Evolutionary conservation across 2,113 vertebrate species (phyloP).

Genomic region (Xiphophorus hellerii): DNA sequence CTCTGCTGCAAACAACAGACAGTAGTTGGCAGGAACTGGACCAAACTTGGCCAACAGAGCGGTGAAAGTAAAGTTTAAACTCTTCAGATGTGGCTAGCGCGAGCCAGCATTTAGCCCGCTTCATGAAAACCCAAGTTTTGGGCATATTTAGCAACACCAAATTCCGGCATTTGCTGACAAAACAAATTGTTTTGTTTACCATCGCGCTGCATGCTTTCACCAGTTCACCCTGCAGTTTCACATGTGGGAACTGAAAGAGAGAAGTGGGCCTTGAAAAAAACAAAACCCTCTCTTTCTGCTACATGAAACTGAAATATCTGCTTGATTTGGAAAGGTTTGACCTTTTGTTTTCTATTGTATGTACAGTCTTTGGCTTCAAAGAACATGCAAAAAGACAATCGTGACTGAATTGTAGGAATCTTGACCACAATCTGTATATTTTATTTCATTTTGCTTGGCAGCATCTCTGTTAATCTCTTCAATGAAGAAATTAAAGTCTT

Average conservation of each 20-base stretch:
- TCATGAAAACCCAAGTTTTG: not conserved
- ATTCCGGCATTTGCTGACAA: not conserved
- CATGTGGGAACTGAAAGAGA: not conserved
- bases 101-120: not conserved
- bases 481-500: too few relatives aligned
- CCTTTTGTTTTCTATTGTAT: too few relatives aligned
- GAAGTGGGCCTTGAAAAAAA: slow-evolving; percentile 8
- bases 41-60: slow-evolving; percentile 3
- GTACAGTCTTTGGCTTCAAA: too few relatives aligned
- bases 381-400: too few relatives aligned
- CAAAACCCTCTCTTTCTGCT: not conserved
- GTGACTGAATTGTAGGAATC: too few relatives aligned
- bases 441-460: too few relatives aligned
- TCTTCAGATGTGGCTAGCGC: not conserved
- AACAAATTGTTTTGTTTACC: not conserved
- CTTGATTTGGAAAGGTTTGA: not conserved
- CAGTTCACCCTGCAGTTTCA: not conserved
- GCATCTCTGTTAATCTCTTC: too few relatives aligned
- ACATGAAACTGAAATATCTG: not conserved
- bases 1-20: slow-evolving; percentile 8
- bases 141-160: not conserved
- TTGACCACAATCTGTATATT: too few relatives aligned
- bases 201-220: not conserved
- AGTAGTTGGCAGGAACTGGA: not conserved
- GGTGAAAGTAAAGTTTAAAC: not conserved